Conservation (phyloP, 1,140 invertebrate genomes). For the Heliothis subflexa region DNA sequence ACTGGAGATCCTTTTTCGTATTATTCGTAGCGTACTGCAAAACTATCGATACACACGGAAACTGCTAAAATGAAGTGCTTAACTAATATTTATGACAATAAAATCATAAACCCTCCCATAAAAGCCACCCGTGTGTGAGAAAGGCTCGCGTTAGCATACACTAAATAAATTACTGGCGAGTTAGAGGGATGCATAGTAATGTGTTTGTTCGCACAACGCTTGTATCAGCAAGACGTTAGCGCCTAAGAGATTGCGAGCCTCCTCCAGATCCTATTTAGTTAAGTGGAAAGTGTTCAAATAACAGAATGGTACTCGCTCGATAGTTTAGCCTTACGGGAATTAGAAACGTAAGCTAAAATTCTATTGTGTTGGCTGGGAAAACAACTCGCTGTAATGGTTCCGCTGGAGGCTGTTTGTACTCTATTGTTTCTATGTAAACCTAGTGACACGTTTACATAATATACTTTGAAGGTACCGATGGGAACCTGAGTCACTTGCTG, state of each 20-base stretch:
- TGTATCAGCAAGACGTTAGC: conserved; percentile 21
- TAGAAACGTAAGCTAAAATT: conserved; percentile 32
- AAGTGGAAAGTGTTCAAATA: conserved; percentile 35
- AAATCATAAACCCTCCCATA: conserved; percentile 8
- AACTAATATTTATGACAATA: neutral
- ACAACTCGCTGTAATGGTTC: conserved; percentile 8
- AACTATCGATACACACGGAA: too few relatives aligned
- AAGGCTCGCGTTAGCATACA: conserved; percentile 43
- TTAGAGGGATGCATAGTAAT: conserved; percentile 39
- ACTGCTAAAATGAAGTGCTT: too few relatives aligned
- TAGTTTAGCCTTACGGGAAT: conserved; percentile 32
- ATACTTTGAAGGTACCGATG: neutral
- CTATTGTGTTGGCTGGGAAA: conserved; percentile 22
- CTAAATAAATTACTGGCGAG: conserved; percentile 46
- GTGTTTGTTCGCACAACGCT: conserved; percentile 32
- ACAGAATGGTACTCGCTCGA: conserved; percentile 14
- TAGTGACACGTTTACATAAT: neutral
- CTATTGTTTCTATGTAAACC: neutral
- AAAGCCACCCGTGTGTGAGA: conserved; percentile 12
- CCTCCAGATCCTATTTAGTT: conserved; percentile 30
- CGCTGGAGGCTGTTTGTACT: neutral
- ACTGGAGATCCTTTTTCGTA: too few relatives aligned
- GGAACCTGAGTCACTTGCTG: too few relatives aligned
- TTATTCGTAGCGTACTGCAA: too few relatives aligned
- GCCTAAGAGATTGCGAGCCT: conserved; percentile 36